Evolutionary conservation across 2,113 vertebrate genomes (phyloP).

Genomic region (Eonycteris spelaea): DNA sequence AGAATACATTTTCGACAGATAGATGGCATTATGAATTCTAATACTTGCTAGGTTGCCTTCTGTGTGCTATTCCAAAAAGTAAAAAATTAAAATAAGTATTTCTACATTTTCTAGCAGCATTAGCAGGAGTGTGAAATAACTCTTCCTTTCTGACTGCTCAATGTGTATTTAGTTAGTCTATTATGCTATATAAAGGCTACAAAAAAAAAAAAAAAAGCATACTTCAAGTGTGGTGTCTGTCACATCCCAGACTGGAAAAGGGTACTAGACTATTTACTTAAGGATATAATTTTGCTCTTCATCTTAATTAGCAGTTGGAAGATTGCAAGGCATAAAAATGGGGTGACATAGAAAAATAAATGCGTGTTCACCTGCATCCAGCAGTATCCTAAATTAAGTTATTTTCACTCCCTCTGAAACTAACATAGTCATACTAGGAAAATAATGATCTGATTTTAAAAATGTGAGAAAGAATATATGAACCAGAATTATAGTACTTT

Average conservation of each 20-base stretch:
- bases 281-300: conserved; percentile 47
- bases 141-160: conserved; percentile 46
- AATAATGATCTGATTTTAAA: background rate
- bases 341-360: conserved; percentile 36
- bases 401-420: conserved; percentile 14
- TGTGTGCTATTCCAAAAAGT: background rate
- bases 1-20: conserved; percentile 20
- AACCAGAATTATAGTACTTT: background rate
- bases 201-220: background rate
- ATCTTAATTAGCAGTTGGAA: conserved; percentile 61
- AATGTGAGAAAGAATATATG: background rate
- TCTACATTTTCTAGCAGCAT: background rate
- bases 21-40: conserved; percentile 29
- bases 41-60: conserved; percentile 9
- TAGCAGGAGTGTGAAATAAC: conserved; percentile 47
- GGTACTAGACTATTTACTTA: conserved; percentile 33
- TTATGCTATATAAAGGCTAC: conserved; percentile 49
- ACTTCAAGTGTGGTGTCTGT: conserved; percentile 29
- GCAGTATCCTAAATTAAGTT: background rate
- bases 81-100: conserved; percentile 19
- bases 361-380: conserved; percentile 38
- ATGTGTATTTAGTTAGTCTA: conserved; percentile 26
- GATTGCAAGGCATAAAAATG: conserved; percentile 6
- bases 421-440: background rate
- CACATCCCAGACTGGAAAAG: conserved; percentile 41